Percentiles rank a stretch among this genome's conserved stretches.
Evolutionary conservation across 2,113 vertebrate species (phyloP).

Genomic region (Triplophysa rosa): DNA sequence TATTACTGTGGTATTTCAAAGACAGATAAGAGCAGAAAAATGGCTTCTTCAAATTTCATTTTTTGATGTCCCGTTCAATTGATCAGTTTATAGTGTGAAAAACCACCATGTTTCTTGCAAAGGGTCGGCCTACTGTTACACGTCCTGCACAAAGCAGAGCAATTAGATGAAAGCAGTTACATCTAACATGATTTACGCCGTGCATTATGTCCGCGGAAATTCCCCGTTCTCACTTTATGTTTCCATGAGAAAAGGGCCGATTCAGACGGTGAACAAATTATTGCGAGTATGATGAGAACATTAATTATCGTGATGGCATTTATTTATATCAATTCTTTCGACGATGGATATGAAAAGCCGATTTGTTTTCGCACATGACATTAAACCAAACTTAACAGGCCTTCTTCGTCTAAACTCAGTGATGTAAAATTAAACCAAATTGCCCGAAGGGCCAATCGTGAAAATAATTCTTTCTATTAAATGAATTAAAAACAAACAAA

Average conservation of each 20-base stretch:
- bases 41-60: slow-evolving; percentile 64
- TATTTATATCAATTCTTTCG: slow-evolving; percentile 41
- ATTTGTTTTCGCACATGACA: not conserved
- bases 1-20: slow-evolving; percentile 78
- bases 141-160: slow-evolving; percentile 64
- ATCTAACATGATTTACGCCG: slow-evolving; percentile 66
- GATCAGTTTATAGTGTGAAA: slow-evolving; percentile 63
- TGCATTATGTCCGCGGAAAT: slow-evolving; percentile 63
- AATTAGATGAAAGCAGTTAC: slow-evolving; percentile 72
- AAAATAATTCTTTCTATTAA: not conserved
- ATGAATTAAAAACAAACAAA: not conserved
- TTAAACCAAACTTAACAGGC: not conserved
- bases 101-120: slow-evolving; percentile 59
- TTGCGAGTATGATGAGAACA: slow-evolving; percentile 40
- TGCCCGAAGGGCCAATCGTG: not conserved
- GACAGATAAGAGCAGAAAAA: slow-evolving; percentile 66
- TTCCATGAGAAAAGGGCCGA: slow-evolving; percentile 44
- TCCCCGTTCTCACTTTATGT: slow-evolving; percentile 66
- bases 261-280: slow-evolving; percentile 49
- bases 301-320: slow-evolving; percentile 40
- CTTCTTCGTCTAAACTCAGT: not conserved
- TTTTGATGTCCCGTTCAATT: slow-evolving; percentile 71
- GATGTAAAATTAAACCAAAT: not conserved
- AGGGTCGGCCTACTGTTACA: slow-evolving; percentile 64
- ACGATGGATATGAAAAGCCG: slow-evolving; percentile 32